A percentile compares a stretch with the other conserved stretches of the same genome.
Evolutionary conservation across 2,888 invertebrate genomes (phyloP).

Genomic region (Cheilosia impressa): DNA sequence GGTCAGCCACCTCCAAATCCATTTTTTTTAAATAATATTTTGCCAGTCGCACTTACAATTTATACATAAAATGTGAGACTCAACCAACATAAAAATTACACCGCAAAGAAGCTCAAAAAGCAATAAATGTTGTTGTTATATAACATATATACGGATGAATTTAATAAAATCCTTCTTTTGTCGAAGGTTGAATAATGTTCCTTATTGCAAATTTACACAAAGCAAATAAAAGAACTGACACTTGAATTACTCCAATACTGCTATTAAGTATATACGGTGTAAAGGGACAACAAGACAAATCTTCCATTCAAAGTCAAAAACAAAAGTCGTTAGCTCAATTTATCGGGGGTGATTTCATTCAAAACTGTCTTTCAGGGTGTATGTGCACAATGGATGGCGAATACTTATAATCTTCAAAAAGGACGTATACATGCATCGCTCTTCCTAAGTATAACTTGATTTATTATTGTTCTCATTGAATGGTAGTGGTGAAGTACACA

Average conservation of each 20-base stretch:
- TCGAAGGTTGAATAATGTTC: constrained; percentile 77
- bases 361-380: constrained; percentile 63
- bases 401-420: constrained; percentile 74
- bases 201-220: constrained; percentile 83
- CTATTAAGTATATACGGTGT: constrained; percentile 62
- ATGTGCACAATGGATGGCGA: constrained; percentile 55
- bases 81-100: neutral
- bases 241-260: constrained; percentile 81
- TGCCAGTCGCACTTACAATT: neutral
- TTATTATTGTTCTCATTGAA: constrained; percentile 71
- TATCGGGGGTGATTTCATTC: constrained; percentile 74
- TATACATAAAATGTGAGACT: neutral
- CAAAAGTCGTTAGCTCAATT: constrained; percentile 75
- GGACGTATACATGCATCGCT: constrained; percentile 57
- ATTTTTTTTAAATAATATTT: too few relatives aligned
- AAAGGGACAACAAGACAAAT: constrained; percentile 71
- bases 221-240: constrained; percentile 83
- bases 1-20: too few relatives aligned
- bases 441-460: constrained; percentile 69
- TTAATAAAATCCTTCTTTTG: constrained; percentile 70
- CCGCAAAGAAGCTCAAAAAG: constrained; percentile 39
- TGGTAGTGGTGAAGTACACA: constrained; percentile 64
- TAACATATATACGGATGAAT: constrained; percentile 34
- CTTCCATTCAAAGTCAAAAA: constrained; percentile 73
- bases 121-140: constrained; percentile 37